Evolutionary conservation across 2,888 invertebrate genomes (phyloP).

Genomic region (Mesorhabditis belari): DNA sequence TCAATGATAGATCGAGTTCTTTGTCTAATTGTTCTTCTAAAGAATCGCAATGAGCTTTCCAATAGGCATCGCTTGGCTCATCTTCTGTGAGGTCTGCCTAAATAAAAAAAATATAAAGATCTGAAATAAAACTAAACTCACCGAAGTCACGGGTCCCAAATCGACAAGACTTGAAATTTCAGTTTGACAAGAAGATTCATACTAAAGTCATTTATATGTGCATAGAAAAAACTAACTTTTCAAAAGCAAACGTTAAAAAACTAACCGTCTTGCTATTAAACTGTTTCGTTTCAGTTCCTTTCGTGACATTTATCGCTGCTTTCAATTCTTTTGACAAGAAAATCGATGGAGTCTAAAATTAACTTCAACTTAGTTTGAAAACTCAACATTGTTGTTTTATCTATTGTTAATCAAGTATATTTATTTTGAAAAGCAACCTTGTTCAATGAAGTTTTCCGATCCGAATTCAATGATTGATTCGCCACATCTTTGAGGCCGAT

Average conservation of each 20-base stretch:
- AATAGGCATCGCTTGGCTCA: neutral
- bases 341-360: neutral
- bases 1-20: neutral
- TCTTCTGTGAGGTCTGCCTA: neutral
- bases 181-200: neutral
- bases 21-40: no score
- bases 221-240: neutral
- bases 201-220: neutral
- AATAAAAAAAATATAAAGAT: no score
- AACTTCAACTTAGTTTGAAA: no score
- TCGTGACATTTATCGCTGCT: neutral
- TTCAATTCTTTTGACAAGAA: neutral
- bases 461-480: neutral
- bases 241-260: no score
- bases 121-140: no score
- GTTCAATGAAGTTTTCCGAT: neutral
- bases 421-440: neutral
- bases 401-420: no score
- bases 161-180: neutral
- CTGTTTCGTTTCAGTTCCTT: neutral
- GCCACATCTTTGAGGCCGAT: neutral
- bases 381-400: no score
- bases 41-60: neutral
- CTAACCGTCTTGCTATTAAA: neutral
- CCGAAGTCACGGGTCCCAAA: neutral